Evolutionary conservation across 2,888 invertebrate genomes (phyloP).

Genomic region (Timema podura): DNA sequence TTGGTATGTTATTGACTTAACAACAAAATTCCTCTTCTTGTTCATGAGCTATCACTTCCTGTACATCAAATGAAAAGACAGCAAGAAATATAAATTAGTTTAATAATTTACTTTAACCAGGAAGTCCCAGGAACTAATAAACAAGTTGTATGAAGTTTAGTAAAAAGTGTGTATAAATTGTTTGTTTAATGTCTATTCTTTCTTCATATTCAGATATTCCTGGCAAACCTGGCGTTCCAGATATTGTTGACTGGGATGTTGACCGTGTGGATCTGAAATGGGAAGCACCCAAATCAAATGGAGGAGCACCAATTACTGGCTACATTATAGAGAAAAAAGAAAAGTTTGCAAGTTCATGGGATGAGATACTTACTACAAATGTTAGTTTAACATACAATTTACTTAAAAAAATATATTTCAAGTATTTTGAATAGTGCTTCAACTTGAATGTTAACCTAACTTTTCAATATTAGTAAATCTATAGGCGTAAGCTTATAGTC

Average conservation of each 20-base stretch:
- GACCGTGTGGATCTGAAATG: conserved; percentile 83
- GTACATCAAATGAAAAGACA: no score
- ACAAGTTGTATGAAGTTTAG: no score
- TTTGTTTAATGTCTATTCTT: no score
- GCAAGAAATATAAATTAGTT: no score
- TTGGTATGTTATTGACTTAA: background rate
- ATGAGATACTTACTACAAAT: conserved; percentile 71
- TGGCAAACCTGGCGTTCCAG: conserved; percentile 82
- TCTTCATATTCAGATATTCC: conserved; percentile 58
- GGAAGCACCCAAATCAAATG: conserved; percentile 72
- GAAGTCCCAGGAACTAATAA: no score
- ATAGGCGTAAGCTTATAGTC: no score
- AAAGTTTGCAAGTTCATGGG: conserved; percentile 72
- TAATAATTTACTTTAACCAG: no score
- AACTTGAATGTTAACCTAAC: no score
- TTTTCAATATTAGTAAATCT: no score
- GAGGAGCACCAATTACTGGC: conserved; percentile 76
- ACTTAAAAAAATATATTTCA: conserved; percentile 13
- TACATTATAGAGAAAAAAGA: conserved; percentile 89
- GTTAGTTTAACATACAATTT: conserved; percentile 44
- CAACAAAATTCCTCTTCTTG: no score
- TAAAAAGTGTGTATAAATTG: no score
- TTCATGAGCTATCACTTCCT: no score
- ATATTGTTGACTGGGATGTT: conserved; percentile 84
- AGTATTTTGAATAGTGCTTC: background rate